Percentiles rank a stretch among this genome's conserved stretches.
Evolutionary conservation across 2,113 vertebrate species (phyloP).

Genomic region (Microcebus murinus): DNA sequence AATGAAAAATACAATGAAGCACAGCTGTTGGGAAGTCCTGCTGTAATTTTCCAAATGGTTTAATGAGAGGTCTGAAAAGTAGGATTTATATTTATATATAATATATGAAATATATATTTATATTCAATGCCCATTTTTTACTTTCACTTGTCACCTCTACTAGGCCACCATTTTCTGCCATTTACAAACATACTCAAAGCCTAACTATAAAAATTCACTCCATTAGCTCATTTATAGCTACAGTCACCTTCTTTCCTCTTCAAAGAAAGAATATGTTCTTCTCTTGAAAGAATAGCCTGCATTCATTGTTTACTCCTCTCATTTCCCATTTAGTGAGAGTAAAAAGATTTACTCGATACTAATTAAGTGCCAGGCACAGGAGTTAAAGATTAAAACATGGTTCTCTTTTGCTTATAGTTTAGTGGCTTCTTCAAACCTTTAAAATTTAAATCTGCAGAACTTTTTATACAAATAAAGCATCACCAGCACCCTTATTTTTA

Average conservation of each 20-base stretch:
- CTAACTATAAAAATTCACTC: neutral
- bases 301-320: neutral
- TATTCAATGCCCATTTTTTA: neutral
- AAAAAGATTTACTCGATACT: neutral
- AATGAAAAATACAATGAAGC: conserved; percentile 19
- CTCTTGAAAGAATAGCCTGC: neutral
- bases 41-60: conserved; percentile 24
- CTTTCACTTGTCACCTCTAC: neutral
- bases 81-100: neutral
- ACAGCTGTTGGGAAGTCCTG: neutral
- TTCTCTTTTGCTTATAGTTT: neutral
- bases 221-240: neutral
- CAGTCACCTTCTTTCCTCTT: neutral
- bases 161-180: neutral
- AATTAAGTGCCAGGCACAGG: neutral
- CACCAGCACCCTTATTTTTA: neutral
- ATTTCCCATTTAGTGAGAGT: neutral
- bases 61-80: neutral
- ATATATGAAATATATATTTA: neutral
- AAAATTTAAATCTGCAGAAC: conserved; percentile 20
- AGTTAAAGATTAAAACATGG: conserved; percentile 12
- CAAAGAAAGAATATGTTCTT: neutral
- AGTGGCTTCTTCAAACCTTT: neutral
- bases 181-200: neutral
- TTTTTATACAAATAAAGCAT: conserved; percentile 7